Conservation (phyloP, 2,888 invertebrate species). For the Cheilosia variabilis region DNA sequence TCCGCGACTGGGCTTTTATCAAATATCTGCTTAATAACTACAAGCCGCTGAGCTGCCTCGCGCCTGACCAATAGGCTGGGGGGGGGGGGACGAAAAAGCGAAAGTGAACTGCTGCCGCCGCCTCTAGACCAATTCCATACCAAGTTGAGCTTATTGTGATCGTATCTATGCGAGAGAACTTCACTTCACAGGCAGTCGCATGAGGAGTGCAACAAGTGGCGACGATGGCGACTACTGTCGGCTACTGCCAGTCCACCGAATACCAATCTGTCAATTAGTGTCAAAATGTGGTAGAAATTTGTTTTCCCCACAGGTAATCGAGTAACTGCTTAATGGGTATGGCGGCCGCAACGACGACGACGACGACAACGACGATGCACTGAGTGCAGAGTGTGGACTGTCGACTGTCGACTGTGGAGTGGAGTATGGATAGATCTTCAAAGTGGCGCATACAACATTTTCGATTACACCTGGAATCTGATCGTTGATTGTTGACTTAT, state of each 20-base stretch:
- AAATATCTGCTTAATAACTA: conserved; percentile 62
- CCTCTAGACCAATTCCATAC: conserved; percentile 61
- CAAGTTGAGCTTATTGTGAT: conserved; percentile 63
- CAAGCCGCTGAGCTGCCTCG: not conserved
- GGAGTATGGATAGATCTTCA: conserved; percentile 31
- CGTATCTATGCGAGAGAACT: conserved; percentile 42
- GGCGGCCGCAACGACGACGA: conserved; percentile 7
- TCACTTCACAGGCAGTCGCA: conserved; percentile 10
- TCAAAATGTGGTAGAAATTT: conserved; percentile 73
- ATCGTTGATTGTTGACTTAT: conserved; percentile 70
- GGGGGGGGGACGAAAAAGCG: conserved; percentile 44
- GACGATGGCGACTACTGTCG: conserved; percentile 63
- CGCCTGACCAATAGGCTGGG: not conserved
- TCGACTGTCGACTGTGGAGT: too few species aligned
- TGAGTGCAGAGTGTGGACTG: not conserved
- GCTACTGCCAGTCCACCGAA: conserved; percentile 59
- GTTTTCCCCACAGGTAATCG: conserved; percentile 71
- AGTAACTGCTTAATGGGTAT: conserved; percentile 53
- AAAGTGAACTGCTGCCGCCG: conserved; percentile 48
- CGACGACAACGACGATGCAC: conserved; percentile 14
- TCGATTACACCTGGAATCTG: conserved; percentile 69
- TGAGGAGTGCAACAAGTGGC: conserved; percentile 1
- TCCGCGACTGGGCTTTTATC: conserved; percentile 62
- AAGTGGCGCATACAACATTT: conserved; percentile 73
- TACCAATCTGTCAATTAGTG: conserved; percentile 76